These are phyloP conservation scores for Hylaeus volcanicus DNA, from an alignment of 1,140 invertebrate species.

Conservation along the genomic window DNA sequence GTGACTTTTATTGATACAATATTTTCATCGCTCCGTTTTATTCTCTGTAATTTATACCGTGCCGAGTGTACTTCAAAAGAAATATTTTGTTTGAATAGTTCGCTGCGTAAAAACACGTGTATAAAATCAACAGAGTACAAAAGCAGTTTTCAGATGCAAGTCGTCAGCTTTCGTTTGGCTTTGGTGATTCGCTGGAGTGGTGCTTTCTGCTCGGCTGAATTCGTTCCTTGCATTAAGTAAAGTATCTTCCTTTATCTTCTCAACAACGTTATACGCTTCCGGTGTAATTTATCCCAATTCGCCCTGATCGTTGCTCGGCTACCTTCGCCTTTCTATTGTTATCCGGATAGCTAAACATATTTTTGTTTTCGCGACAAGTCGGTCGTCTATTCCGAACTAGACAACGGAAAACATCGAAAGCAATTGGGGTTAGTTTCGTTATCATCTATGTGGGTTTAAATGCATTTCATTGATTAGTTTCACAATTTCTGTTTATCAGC, in stretches of 20 bases:
- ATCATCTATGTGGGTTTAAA: neutral
- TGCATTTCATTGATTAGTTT: neutral
- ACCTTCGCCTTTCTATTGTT: conserved; percentile 18
- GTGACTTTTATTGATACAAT: no score
- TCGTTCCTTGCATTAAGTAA: conserved; percentile 36
- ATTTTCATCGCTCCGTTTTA: no score
- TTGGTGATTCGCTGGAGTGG: neutral
- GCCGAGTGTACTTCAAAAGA: no score
- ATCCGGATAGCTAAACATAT: neutral
- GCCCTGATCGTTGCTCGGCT: conserved; percentile 8
- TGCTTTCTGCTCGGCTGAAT: conserved; percentile 47
- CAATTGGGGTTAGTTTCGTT: neutral
- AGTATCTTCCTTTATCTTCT: conserved; percentile 36
- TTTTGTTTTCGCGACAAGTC: conserved; percentile 10
- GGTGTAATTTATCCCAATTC: conserved; percentile 29
- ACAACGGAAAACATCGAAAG: neutral
- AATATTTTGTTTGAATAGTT: no score
- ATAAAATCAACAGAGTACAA: no score
- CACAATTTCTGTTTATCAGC: no score
- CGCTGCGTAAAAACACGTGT: no score
- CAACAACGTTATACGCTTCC: conserved; percentile 30
- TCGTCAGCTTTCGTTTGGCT: neutral
- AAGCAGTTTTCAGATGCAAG: no score
- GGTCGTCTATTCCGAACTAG: neutral
- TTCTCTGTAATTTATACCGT: no score